phyloP scores from a whole-genome alignment of 2,888 invertebrate species.

The Limnephilus marmoratus region DNA sequence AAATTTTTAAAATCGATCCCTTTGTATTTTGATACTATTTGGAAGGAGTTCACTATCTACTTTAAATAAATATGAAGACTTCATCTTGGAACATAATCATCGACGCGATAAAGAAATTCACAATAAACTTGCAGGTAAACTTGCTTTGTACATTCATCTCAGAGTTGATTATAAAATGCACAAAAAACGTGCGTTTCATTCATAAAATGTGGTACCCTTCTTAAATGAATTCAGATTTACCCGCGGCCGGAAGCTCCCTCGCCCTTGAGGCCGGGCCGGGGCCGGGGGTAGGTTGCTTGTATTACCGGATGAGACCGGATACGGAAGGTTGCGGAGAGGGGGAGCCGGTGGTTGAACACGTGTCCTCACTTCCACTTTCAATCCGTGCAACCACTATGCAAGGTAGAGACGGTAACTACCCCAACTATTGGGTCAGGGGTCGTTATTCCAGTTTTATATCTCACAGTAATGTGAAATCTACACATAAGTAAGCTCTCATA shows the following conservation, averaged over 20 bases:
- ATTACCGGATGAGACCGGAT: constrained; percentile 53
- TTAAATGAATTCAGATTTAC: constrained; percentile 11
- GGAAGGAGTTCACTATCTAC: not conserved
- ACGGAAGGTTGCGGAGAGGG: constrained; percentile 32
- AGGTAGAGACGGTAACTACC: constrained; percentile 19
- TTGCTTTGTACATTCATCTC: not conserved
- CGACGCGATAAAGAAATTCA: not conserved
- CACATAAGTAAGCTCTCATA: not conserved
- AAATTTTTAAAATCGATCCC: not conserved
- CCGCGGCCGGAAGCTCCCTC: constrained; percentile 36
- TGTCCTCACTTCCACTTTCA: constrained; percentile 61
- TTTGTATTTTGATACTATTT: not conserved
- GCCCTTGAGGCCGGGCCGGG: constrained; percentile 6
- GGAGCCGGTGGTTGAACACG: constrained; percentile 61
- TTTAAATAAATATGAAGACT: not conserved
- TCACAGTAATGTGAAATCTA: not conserved
- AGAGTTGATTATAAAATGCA: not conserved
- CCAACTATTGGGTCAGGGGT: not conserved
- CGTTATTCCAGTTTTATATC: not conserved
- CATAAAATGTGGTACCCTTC: not conserved
- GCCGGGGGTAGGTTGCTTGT: constrained; percentile 6
- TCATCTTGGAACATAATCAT: not conserved
- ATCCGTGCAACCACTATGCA: constrained; percentile 31
- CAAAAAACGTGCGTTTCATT: constrained; percentile 24
- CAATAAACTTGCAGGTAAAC: not conserved